phyloP scores from a whole-genome alignment of 2,797 vertebrate genomes.

The Enteromius trimaculatus region DNA sequence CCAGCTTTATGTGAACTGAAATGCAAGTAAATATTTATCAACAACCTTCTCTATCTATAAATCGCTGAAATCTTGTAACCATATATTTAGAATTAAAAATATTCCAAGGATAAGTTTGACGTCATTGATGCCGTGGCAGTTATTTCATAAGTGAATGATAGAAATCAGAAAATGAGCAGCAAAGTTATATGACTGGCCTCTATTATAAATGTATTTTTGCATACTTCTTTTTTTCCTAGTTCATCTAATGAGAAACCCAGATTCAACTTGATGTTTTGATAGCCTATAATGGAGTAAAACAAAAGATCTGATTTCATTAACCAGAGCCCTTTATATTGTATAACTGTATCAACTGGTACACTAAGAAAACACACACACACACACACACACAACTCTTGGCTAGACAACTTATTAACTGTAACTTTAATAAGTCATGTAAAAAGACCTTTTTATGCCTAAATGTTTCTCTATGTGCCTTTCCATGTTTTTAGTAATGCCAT shows the following conservation, averaged over 20 bases:
- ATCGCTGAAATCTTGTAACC: background rate
- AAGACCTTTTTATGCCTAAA: background rate
- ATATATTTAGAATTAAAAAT: background rate
- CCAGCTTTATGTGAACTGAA: background rate
- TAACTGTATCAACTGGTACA: background rate
- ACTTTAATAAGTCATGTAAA: background rate
- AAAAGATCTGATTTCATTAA: background rate
- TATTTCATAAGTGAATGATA: background rate
- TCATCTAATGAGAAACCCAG: background rate
- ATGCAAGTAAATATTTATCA: background rate
- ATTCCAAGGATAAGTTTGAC: background rate
- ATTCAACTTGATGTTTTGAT: slow-evolving; percentile 1
- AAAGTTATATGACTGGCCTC: background rate
- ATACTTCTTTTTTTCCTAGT: background rate
- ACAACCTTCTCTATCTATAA: background rate
- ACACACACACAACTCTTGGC: background rate
- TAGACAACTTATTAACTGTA: background rate
- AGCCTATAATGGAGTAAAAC: background rate
- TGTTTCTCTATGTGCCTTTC: background rate
- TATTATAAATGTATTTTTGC: background rate
- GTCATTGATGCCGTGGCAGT: background rate
- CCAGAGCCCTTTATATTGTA: background rate
- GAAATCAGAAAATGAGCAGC: background rate
- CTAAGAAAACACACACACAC: background rate
- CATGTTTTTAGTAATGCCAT: background rate